Evolutionary conservation across 2,113 vertebrate genomes (phyloP), one percentile per base, ranked within the genome.

Genomic region (human (Homo sapiens)): DNA sequence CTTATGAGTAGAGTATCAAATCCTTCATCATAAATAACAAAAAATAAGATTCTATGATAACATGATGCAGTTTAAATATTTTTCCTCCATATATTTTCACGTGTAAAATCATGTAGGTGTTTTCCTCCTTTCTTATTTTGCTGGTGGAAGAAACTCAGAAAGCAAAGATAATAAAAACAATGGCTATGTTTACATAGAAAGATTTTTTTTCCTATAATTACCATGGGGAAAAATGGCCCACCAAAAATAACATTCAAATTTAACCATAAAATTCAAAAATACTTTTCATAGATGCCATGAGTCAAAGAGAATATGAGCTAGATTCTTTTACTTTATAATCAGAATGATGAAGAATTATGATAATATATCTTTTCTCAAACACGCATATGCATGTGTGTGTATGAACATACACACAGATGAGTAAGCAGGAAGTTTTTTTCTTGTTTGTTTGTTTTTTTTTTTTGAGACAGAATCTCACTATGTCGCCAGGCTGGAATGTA

Each of bases 221-320:
- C 93, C n/a, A 97, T 94, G 98, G 98, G 97, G 97, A 97, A 97
- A 97, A 98, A 97, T 72, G 64, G 35, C 59, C 81, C 93, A 96
- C 95, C 93, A 98, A 98, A 92, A 95, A 97, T 96, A 91, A 97
- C 35, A 97, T 97, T 98, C 94, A 97, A 98, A 68, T 40, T 95
- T 35, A 93, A 97, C 76, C 66, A 89, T 97, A 98, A 98, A 98
- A 94, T 98, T 97, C 61, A 97, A 98, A 98, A 98, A 97, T 93
- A 95, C 68, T 97, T 95, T 89, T 95, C 86, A 95, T 7, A 97
- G 75, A 97, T 75, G 66, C 76, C 30, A 95, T 43, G 45, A 86
- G 97, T 87, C 80, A 97, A 96, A 98, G 97, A 97, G 96, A 98
- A 97, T 89, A 98, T 86, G 38, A 97, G 80, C 45, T 57, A 30